These are phyloP conservation scores for Boulengerochromis microlepis DNA, from an alignment of 2,113 vertebrate species.

Conservation along the genomic window DNA sequence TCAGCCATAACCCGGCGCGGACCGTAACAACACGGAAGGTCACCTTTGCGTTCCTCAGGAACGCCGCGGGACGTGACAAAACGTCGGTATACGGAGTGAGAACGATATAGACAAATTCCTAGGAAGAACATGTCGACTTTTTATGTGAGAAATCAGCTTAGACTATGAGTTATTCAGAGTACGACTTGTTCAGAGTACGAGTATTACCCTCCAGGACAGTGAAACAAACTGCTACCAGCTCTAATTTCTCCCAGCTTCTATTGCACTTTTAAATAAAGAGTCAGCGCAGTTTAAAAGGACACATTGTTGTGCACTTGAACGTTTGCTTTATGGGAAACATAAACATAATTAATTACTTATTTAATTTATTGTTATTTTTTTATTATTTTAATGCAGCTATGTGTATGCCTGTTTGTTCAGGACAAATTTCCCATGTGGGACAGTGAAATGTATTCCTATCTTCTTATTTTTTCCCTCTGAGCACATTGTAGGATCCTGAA, in stretches of 20 bases:
- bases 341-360: background rate
- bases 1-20: background rate
- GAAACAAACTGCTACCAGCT: background rate
- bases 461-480: fast-evolving
- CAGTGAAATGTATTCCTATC: background rate
- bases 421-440: background rate
- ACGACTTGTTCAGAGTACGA: background rate
- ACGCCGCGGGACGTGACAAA: background rate
- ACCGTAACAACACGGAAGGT: background rate
- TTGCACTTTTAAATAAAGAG: background rate
- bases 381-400: fast-evolving
- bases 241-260: background rate
- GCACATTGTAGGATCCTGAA: background rate
- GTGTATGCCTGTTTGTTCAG: fast-evolving
- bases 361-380: background rate
- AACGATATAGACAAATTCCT: background rate
- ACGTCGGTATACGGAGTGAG: fast-evolving
- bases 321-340: background rate
- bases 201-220: background rate
- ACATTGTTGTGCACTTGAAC: fast-evolving
- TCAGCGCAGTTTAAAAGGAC: fast-evolving
- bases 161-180: background rate
- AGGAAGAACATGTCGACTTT: background rate
- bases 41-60: background rate
- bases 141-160: background rate